A percentile compares a stretch with the other conserved stretches of the same genome.
phyloP scores from a whole-genome alignment of 2,113 vertebrate species.

The Pelodiscus sinensis region DNA sequence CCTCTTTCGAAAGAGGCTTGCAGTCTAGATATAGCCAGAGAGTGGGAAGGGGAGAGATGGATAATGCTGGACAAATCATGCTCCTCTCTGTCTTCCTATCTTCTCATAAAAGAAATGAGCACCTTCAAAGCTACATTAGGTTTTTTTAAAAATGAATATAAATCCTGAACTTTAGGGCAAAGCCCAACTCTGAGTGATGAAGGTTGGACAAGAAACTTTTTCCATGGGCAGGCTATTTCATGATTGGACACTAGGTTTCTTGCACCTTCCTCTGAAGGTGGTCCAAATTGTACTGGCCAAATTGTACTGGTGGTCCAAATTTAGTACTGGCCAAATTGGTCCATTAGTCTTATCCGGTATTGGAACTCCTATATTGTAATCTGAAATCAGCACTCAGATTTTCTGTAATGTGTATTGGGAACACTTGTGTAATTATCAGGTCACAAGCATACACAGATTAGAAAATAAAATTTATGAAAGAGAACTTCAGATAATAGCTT shows the following conservation, averaged over 20 bases:
- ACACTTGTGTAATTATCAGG: background rate
- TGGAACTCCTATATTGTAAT: background rate
- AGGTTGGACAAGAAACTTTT: background rate
- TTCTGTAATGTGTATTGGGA: background rate
- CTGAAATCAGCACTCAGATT: background rate
- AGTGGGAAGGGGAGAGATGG: background rate
- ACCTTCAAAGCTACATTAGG: background rate
- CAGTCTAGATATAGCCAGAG: too few species aligned
- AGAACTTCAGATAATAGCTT: background rate
- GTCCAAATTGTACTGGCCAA: background rate
- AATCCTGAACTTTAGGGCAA: background rate
- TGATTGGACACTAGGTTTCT: background rate
- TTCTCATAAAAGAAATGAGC: background rate
- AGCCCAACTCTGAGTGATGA: background rate
- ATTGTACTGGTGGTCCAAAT: background rate
- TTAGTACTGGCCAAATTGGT: too few species aligned
- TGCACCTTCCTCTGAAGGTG: background rate
- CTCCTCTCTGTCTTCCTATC: background rate
- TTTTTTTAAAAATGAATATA: background rate
- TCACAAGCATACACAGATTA: background rate
- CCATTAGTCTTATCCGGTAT: background rate
- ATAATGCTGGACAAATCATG: background rate
- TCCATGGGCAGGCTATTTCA: background rate
- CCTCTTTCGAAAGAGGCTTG: too few species aligned
- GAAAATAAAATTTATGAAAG: background rate